These are phyloP conservation scores for Chloroclystis v-ata DNA, from an alignment of 2,888 invertebrate genomes.

Conservation along the genomic window DNA sequence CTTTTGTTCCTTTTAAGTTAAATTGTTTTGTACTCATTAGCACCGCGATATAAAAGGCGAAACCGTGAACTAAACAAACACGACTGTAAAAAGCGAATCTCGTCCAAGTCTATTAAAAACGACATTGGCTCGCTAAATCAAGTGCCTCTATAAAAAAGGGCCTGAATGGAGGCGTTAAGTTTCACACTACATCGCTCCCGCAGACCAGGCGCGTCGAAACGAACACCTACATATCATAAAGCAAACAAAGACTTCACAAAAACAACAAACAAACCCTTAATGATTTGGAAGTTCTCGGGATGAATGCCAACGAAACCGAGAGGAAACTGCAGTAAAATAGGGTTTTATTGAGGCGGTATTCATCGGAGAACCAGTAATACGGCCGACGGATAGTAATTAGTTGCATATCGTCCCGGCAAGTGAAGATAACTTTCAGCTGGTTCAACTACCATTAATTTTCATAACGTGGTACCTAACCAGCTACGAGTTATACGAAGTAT, in stretches of 20 bases:
- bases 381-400: slow-evolving; percentile 47
- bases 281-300: slow-evolving; percentile 70
- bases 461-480: too few relatives aligned
- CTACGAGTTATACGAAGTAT: too few relatives aligned
- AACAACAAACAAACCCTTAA: slow-evolving; percentile 70
- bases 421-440: neutral
- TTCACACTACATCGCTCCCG: slow-evolving; percentile 72
- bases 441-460: neutral
- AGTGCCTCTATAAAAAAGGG: slow-evolving; percentile 68
- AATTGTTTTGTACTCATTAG: slow-evolving; percentile 22
- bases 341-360: slow-evolving; percentile 63
- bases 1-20: slow-evolving; percentile 12
- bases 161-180: slow-evolving; percentile 74
- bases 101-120: slow-evolving; percentile 60
- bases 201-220: slow-evolving; percentile 57
- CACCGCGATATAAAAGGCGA: slow-evolving; percentile 32
- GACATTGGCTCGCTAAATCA: slow-evolving; percentile 68
- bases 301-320: slow-evolving; percentile 67
- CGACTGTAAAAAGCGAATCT: slow-evolving; percentile 49
- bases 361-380: slow-evolving; percentile 42
- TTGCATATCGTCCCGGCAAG: slow-evolving; percentile 29
- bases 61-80: slow-evolving; percentile 40
- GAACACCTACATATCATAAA: slow-evolving; percentile 77
- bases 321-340: slow-evolving; percentile 71
- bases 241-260: slow-evolving; percentile 69